phyloP scores from a whole-genome alignment of 2,888 invertebrate species.

The Halocaridina rubra region DNA sequence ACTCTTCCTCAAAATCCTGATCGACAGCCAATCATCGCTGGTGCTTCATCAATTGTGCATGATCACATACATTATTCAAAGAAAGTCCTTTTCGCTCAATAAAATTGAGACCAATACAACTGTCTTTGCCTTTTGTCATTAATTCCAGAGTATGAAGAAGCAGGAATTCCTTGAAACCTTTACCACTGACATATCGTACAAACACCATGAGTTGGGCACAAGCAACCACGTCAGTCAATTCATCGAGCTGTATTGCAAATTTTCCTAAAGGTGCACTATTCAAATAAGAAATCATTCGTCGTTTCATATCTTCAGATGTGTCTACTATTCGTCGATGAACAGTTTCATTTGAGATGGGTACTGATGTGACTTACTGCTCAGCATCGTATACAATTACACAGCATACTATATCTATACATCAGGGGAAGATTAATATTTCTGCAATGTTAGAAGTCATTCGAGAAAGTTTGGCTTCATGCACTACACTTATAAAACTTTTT shows the following conservation, averaged over 20 bases:
- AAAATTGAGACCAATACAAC: no score
- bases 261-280: background rate
- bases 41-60: slow-evolving; percentile 11
- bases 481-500: background rate
- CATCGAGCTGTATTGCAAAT: background rate
- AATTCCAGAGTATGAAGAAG: background rate
- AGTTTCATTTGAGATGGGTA: background rate
- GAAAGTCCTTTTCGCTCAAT: background rate
- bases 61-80: no score
- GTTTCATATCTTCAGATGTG: background rate
- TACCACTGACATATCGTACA: background rate
- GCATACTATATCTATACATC: slow-evolving; percentile 19
- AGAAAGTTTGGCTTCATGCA: slow-evolving; percentile 12
- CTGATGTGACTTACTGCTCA: slow-evolving; percentile 11
- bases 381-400: slow-evolving; percentile 21
- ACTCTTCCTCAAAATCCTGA: background rate
- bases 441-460: slow-evolving; percentile 9
- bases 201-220: background rate
- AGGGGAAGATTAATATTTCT: slow-evolving; percentile 19
- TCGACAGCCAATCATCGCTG: slow-evolving; percentile 2
- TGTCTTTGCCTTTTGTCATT: no score
- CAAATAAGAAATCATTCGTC: background rate
- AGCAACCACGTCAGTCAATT: background rate
- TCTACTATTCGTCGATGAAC: background rate
- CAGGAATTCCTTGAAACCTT: background rate